phyloP scores from a whole-genome alignment of 1,140 invertebrate species.

The Polypedilum pembai region DNA sequence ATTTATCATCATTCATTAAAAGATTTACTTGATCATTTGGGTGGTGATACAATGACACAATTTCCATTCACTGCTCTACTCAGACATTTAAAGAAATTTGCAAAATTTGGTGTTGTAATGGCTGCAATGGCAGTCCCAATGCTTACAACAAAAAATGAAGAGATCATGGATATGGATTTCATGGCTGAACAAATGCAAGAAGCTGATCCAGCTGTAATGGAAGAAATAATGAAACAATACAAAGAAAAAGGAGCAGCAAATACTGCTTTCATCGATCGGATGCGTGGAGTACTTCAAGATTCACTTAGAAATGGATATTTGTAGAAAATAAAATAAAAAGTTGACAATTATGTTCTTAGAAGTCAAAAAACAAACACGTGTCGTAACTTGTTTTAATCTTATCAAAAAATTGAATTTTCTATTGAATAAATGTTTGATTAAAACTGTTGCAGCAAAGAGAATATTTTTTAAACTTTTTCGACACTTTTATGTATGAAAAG shows the following conservation, averaged over 20 bases:
- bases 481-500: too few relatives aligned
- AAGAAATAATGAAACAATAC: neutral
- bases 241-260: neutral
- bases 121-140: neutral
- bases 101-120: constrained; percentile 25
- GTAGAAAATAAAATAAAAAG: neutral
- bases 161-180: neutral
- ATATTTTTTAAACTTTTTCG: too few relatives aligned
- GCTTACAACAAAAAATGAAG: neutral
- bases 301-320: constrained; percentile 17
- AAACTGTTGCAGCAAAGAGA: too few relatives aligned
- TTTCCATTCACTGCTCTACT: neutral
- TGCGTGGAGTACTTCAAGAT: neutral
- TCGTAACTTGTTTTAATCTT: too few relatives aligned
- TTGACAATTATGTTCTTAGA: too few relatives aligned
- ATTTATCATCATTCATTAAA: constrained; percentile 25
- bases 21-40: constrained; percentile 25
- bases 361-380: too few relatives aligned
- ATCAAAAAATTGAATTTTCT: too few relatives aligned
- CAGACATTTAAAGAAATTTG: constrained; percentile 26
- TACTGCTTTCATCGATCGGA: neutral
- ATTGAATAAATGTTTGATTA: too few relatives aligned
- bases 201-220: neutral
- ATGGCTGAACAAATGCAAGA: neutral
- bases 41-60: neutral